Evolutionary conservation across 1,140 invertebrate species (phyloP), one percentile per base, ranked within the genome.

Genomic region (Antheraea pernyi): DNA sequence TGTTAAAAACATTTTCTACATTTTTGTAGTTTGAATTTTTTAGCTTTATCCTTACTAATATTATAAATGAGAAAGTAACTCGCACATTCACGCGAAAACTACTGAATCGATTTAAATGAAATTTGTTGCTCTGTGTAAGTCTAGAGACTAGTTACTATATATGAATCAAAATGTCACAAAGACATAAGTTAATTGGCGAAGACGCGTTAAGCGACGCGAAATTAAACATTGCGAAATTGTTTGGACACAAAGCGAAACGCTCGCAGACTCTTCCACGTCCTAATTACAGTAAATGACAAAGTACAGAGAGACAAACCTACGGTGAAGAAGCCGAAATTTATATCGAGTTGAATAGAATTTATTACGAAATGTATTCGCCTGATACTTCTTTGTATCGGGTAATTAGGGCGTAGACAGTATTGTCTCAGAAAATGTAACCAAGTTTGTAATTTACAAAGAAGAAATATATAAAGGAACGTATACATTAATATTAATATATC

Each of bases 201-300:
- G 83, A 83, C 73, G 77, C 61, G 71, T 68, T 72, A 73, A 77
- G 64, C 76, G 77, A 73, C 76, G 73, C 81, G 79, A 86, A 83
- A 86, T 84, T 85, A 81, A 87, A 85, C 81, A 80, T 80, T 79
- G 85, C 81, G 81, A 83, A 85, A 84, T 86, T 84, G 78, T 74
- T 78, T 77, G 69, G 82, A 84, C 81, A 80, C 80, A 76, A 80
- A 86, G 78, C 80, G 80, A 85, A 86, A 81, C 65, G 70, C 66
- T 75, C 63, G 71, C 68, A 67, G 75, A 83, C 79, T 77, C 76
- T 80, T 75, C 71, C 74, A 73, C 69, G 70, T 75, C 78, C 79
- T 86, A 86, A 88, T 86, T 86, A 88, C 75, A 71, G 72, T 48
- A 72, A 76, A 79, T 80, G 83, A 85, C 77, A 80, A 77, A 80